A percentile compares a stretch with the other conserved stretches of the same genome.
These are phyloP conservation scores for Conger conger DNA, from an alignment of 2,113 vertebrate genomes.

Conservation along the genomic window DNA sequence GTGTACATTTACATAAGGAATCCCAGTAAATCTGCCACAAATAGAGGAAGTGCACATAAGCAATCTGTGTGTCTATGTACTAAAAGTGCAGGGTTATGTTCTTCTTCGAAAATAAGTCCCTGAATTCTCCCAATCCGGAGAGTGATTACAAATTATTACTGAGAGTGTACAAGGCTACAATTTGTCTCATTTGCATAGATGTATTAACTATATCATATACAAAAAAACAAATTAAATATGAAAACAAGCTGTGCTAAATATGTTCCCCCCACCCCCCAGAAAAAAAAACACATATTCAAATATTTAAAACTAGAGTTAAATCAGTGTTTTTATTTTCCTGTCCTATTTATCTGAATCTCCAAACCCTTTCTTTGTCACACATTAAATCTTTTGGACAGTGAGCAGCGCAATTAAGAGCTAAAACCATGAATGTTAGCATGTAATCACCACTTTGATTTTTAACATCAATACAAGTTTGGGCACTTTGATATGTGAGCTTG, in stretches of 20 bases:
- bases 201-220: background rate
- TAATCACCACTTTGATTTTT: conserved; percentile 76
- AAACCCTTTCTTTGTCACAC: conserved; percentile 36
- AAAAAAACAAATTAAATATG: conserved; percentile 5
- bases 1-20: background rate
- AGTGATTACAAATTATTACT: conserved; percentile 1
- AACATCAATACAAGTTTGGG: conserved; percentile 75
- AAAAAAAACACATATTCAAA: background rate
- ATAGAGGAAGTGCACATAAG: background rate
- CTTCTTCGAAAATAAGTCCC: background rate
- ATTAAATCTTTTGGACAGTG: conserved; percentile 54
- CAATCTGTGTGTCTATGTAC: background rate
- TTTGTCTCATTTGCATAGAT: conserved; percentile 9
- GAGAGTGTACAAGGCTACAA: background rate
- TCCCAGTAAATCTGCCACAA: background rate
- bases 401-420: conserved; percentile 59
- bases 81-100: background rate
- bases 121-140: background rate
- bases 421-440: conserved; percentile 64
- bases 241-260: background rate
- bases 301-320: conserved; percentile 7
- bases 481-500: conserved; percentile 75
- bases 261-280: too few species aligned
- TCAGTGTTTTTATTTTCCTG: conserved; percentile 19
- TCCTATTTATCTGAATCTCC: conserved; percentile 33